phyloP scores from a whole-genome alignment of 2,113 vertebrate genomes.

The Colaptes auratus region DNA sequence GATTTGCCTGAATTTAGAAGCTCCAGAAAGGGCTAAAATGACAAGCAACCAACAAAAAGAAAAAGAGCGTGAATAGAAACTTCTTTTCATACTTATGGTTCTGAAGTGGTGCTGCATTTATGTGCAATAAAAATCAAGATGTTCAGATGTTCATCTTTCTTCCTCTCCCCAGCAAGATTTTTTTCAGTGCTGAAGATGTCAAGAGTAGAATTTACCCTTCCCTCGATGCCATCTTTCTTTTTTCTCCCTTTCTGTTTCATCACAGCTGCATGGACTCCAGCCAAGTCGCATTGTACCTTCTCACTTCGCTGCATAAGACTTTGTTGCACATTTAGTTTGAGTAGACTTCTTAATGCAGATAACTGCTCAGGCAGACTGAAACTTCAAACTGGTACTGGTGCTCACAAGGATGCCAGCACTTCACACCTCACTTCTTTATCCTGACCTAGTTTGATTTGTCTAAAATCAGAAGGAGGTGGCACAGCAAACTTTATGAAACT shows the following conservation, averaged over 20 bases:
- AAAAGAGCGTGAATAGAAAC: not conserved
- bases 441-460: not conserved
- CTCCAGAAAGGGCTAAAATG: not conserved
- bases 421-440: not conserved
- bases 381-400: not conserved
- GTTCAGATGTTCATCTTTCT: constrained; percentile 58
- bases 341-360: not conserved
- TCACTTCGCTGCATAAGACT: not conserved
- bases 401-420: not conserved
- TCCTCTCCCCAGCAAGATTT: constrained; percentile 14
- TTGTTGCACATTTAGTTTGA: not conserved
- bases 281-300: constrained; percentile 49
- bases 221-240: constrained; percentile 52
- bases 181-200: constrained; percentile 46
- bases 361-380: not conserved
- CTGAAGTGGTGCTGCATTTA: not conserved
- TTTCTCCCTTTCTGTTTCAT: constrained; percentile 15
- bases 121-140: constrained; percentile 64
- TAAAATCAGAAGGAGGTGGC: not conserved
- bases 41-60: not conserved
- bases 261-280: constrained; percentile 55
- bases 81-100: constrained; percentile 1
- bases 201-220: constrained; percentile 64
- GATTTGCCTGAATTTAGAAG: not conserved
- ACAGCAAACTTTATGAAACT: not conserved